Conservation (phyloP, 2,888 invertebrate species). For the Cynaeus angustus region DNA sequence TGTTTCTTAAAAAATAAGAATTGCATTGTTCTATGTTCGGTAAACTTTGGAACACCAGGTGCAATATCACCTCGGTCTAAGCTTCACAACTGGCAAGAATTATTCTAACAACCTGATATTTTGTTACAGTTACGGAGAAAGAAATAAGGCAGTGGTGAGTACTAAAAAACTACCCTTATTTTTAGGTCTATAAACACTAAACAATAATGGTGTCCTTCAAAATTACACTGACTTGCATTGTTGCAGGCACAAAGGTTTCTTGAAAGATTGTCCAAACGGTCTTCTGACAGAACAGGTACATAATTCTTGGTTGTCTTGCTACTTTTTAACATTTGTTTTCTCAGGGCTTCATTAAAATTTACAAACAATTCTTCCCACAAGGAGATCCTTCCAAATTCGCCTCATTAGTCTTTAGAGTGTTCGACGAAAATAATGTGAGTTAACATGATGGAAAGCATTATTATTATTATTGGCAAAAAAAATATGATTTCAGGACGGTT, state of each 20-base stretch:
- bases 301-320: background rate
- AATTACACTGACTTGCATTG: conserved; percentile 53
- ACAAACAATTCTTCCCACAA: conserved; percentile 99
- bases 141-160: conserved; percentile 90
- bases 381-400: conserved; percentile 99
- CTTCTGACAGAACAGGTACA: conserved; percentile 94
- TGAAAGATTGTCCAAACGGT: conserved; percentile 97
- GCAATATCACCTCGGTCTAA: too few species aligned
- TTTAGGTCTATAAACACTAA: background rate
- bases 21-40: too few species aligned
- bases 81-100: too few species aligned
- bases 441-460: background rate
- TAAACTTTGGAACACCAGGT: too few species aligned
- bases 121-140: conserved; percentile 89
- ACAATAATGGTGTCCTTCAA: too few species aligned
- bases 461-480: background rate
- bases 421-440: conserved; percentile 98
- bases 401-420: conserved; percentile 97
- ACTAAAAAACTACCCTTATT: background rate
- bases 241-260: conserved; percentile 96
- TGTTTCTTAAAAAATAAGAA: too few species aligned
- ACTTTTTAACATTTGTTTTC: conserved; percentile 56
- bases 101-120: conserved; percentile 77
- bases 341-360: conserved; percentile 99
- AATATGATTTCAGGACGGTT: conserved; percentile 88